Evolutionary conservation across 2,797 vertebrate species (phyloP), one percentile per base, ranked within the genome.

Genomic region (Synanceia verrucosa): DNA sequence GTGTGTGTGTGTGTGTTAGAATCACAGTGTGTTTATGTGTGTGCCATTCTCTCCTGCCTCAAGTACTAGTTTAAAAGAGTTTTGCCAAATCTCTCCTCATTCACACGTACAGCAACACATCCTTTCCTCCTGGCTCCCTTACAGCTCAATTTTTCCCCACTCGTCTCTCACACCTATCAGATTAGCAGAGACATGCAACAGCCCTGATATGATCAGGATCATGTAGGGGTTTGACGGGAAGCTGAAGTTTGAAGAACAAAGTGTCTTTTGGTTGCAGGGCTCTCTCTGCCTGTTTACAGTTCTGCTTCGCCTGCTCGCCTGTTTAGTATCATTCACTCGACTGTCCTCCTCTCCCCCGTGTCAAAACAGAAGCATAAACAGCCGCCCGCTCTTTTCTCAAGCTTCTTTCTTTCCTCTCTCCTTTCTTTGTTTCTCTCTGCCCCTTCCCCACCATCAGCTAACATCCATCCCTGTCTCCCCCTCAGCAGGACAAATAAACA

Each of bases 401-500:
- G 43, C 21, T n/a, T 66, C 37, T 23, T 24, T 44, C 11, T 10
- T 34, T 51, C 57, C 19, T 43, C n/a, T 23, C 37, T 47, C 43
- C 21, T 28, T 60, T 47, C 43, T 24, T 28, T 60, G 23, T 53
- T 57, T 51, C 48, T 64, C 28, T 62, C 61, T 48, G 29, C 52
- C 48, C 59, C 64, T 53, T 72, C 55, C 47, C 68, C 51, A 26
- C 67, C 56, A 43, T 79, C 67, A 65, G 56, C 73, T 60, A 46
- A 69, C 72, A 76, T 52, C 65, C 21, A 53, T 62, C 52, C 48
- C 70, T 39, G 58, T 60, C 72, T 55, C 65, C 44, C 57, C 57
- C 51, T 58, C 70, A 55, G 70, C 86, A 84, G 83, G 85, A 83
- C 80, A 93, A 90, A 93, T 91, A 93, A 92, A 92, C 91, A 86